Percentiles rank a stretch among this genome's conserved stretches.
Conservation (phyloP, 2,888 invertebrate genomes). For the Tinea trinotella region DNA sequence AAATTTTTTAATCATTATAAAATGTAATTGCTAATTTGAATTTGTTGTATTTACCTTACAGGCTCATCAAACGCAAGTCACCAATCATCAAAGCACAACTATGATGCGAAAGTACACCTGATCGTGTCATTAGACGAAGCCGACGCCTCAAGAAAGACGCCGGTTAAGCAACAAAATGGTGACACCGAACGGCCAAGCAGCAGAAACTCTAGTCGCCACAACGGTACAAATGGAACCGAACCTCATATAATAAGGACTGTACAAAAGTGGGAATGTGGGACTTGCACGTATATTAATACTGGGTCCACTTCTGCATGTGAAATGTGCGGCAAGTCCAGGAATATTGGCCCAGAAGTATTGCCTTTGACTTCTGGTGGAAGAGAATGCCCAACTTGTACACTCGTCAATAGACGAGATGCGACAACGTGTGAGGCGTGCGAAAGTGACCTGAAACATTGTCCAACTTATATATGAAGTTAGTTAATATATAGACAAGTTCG, state of each 20-base stretch:
- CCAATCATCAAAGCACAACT: conserved; percentile 26
- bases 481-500: background rate
- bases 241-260: background rate
- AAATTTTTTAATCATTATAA: no score
- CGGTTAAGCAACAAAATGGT: conserved; percentile 35
- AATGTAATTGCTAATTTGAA: no score
- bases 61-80: conserved; percentile 17
- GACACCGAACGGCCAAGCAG: conserved; percentile 30
- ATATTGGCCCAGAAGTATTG: conserved; percentile 70
- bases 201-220: conserved; percentile 28
- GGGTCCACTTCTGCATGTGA: conserved; percentile 74
- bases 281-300: conserved; percentile 80
- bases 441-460: conserved; percentile 78
- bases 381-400: conserved; percentile 82
- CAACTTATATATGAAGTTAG: conserved; percentile 78
- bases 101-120: conserved; percentile 57
- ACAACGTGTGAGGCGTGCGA: conserved; percentile 78
- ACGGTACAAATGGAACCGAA: background rate
- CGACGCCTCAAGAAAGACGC: conserved; percentile 37
- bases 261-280: conserved; percentile 77
- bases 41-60: conserved; percentile 4
- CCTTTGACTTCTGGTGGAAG: conserved; percentile 81
- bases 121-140: conserved; percentile 58
- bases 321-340: conserved; percentile 80
- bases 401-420: conserved; percentile 79